Evolutionary conservation across 2,113 vertebrate genomes (phyloP).

Genomic region (Bungarus multicinctus): DNA sequence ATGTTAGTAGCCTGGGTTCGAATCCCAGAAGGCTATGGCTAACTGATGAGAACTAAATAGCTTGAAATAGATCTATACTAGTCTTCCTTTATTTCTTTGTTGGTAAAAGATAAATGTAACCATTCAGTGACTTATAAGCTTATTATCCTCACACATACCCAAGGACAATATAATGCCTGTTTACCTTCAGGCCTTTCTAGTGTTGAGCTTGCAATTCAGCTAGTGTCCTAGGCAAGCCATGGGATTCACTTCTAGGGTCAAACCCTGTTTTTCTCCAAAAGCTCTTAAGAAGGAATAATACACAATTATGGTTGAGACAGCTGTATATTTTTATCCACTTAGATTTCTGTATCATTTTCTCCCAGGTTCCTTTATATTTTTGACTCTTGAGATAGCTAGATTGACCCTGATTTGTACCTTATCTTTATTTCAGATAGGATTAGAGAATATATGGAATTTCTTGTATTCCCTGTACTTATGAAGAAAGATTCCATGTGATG

Average conservation of each 20-base stretch:
- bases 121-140: neutral
- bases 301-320: neutral
- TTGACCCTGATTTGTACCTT: neutral
- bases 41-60: too few relatives aligned
- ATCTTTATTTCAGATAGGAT: neutral
- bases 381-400: neutral
- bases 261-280: neutral
- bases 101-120: neutral
- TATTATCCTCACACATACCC: neutral
- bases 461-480: neutral
- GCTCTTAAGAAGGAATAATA: neutral
- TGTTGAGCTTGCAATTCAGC: neutral
- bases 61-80: too few relatives aligned
- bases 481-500: neutral
- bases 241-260: neutral
- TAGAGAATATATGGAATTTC: neutral
- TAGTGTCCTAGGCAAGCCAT: neutral
- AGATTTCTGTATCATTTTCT: neutral
- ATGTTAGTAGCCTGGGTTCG: too few relatives aligned
- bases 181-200: neutral
- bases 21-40: too few relatives aligned
- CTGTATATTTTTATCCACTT: neutral
- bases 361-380: neutral
- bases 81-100: too few relatives aligned
- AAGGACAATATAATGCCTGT: neutral